Evolutionary conservation across 2,113 vertebrate species (phyloP), one percentile per base, ranked within the genome.

Genomic region (Pollachius pollachius): DNA sequence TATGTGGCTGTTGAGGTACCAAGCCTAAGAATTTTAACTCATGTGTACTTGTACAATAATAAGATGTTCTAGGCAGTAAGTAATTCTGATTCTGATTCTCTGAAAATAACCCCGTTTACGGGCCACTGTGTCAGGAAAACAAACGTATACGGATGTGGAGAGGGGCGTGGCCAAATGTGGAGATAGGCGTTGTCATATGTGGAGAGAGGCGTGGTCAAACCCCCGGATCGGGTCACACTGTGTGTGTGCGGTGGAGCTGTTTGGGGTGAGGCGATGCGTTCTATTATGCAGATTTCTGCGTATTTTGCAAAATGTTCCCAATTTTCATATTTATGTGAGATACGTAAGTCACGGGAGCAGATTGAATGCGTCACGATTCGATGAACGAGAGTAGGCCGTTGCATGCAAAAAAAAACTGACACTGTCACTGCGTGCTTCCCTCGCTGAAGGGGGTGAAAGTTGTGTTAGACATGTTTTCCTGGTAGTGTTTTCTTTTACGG

Each of bases 391-490:
- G 57, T 73, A 23, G 41, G 18, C 70, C 59, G 72, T 67, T 11
- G 69, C 77, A 68, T 52, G 73, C 72, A 76, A n/a, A 48, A 48
- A 48, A 9, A 48, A 48, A 48, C 9, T 48, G 41, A 13, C 41
- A 0, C 70, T 62, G 74, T 70, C 72, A 34, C 6, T 74, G 78
- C 69, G 82, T 30, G 80, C 62, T 71, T 78, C 27, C 60, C 74
- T 66, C 77, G 78, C 61, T 64, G 76, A 27, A 73, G 78, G 58
- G 76, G 64, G 74, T 48, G 75, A 73, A 89, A 89, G 86, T 89
- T 90, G 83, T 84, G 82, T 48, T 48, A 13, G 89, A 86, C 80
- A 74, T 88, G 84, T 89, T 88, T 87, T 88, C 74, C 78, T 74
- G 84, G 79, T 86, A 80, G 78, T 78, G 81, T 72, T 78, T 65